These are phyloP conservation scores for Sesia bembeciformis DNA, from an alignment of 2,888 invertebrate species.

Conservation along the genomic window DNA sequence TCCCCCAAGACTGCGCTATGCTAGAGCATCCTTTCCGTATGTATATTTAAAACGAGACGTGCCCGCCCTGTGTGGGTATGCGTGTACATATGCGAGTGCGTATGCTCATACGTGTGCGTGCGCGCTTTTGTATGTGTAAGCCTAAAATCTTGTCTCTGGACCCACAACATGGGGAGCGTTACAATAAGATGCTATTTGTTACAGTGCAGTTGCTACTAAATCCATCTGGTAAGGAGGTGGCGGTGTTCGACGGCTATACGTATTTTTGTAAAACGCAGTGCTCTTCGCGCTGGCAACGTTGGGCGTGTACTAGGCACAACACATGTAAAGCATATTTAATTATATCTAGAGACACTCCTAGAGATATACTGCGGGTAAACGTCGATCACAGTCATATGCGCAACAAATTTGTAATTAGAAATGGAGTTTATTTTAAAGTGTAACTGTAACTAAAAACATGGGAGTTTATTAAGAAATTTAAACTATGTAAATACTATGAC, in stretches of 20 bases:
- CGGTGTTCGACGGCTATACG: conserved; percentile 16
- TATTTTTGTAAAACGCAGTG: conserved; percentile 14
- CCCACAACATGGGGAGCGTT: too few relatives aligned
- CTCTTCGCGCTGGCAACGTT: background rate
- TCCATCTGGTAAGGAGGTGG: conserved; percentile 9
- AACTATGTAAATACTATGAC: too few relatives aligned
- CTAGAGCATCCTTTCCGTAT: too few relatives aligned
- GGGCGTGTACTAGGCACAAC: conserved; percentile 13
- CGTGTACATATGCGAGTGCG: too few relatives aligned
- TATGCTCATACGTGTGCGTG: too few relatives aligned
- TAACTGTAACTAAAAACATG: background rate
- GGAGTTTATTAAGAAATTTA: too few relatives aligned
- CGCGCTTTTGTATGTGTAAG: too few relatives aligned
- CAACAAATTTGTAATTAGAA: conserved; percentile 2
- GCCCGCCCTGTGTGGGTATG: too few relatives aligned
- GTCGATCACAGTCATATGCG: conserved; percentile 4
- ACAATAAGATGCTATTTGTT: too few relatives aligned
- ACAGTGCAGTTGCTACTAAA: background rate
- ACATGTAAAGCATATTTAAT: conserved; percentile 55
- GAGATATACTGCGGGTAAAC: conserved; percentile 3
- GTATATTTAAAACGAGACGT: too few relatives aligned
- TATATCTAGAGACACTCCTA: conserved; percentile 24
- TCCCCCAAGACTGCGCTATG: too few relatives aligned
- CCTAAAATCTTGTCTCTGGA: too few relatives aligned
- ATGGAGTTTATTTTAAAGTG: conserved; percentile 3